These are phyloP conservation scores for Drosophila melanosoma DNA, from an alignment of 2,888 invertebrate genomes.

Conservation along the genomic window DNA sequence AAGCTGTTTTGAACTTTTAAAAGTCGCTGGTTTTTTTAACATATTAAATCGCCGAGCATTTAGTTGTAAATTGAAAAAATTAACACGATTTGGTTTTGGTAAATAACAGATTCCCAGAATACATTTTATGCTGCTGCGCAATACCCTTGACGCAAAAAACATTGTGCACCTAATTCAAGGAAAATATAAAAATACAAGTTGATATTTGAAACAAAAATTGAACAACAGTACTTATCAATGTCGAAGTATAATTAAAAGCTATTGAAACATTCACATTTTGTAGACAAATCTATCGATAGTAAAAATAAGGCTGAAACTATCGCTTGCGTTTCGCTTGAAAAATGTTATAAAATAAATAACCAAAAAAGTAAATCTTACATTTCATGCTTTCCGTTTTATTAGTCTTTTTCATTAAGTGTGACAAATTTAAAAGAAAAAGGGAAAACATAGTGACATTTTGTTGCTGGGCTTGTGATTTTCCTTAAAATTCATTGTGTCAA, in stretches of 20 bases:
- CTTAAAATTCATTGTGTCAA: too few relatives aligned
- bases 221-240: neutral
- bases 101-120: neutral
- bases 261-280: neutral
- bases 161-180: constrained; percentile 1
- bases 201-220: neutral
- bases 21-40: neutral
- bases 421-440: too few relatives aligned
- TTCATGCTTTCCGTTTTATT: neutral
- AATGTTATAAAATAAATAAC: neutral
- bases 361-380: neutral
- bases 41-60: neutral
- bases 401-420: too few relatives aligned
- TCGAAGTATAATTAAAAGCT: neutral
- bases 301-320: neutral
- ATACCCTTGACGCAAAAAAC: constrained; percentile 20
- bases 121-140: constrained; percentile 5
- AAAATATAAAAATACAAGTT: neutral
- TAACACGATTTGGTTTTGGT: neutral
- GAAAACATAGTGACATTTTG: too few relatives aligned
- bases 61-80: neutral
- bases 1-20: neutral
- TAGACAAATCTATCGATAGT: neutral
- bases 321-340: neutral
- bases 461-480: too few relatives aligned